Conservation (phyloP, 2,888 invertebrate genomes). For the Cephalotes varians region DNA sequence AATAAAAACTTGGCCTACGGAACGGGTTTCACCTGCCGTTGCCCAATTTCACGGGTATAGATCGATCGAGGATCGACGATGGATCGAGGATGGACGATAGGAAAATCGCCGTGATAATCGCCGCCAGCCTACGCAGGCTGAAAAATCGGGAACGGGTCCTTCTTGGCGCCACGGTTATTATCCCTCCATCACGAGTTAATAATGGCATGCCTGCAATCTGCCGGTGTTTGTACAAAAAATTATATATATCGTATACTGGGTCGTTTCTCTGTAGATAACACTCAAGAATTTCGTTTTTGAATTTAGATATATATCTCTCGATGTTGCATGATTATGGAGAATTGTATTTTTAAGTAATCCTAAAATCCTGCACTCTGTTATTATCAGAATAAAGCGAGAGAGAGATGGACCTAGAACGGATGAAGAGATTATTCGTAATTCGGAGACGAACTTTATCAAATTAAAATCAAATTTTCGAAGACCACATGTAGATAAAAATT, state of each 20-base stretch:
- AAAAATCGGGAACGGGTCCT: conserved; percentile 63
- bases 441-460: not conserved
- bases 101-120: conserved; percentile 63
- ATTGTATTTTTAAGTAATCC: not conserved
- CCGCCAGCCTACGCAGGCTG: conserved; percentile 46
- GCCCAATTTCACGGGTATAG: conserved; percentile 62
- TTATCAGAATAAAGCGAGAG: not conserved
- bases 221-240: conserved; percentile 52
- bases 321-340: not conserved
- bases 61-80: conserved; percentile 33
- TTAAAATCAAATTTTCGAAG: not conserved
- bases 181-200: conserved; percentile 70
- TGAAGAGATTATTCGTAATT: not conserved
- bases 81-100: conserved; percentile 47
- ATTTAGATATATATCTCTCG: not conserved
- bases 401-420: not conserved
- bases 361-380: not conserved
- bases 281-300: not conserved
- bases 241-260: conserved; percentile 26
- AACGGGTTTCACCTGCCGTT: conserved; percentile 63
- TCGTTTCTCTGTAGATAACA: not conserved
- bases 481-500: not conserved
- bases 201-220: conserved; percentile 67
- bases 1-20: conserved; percentile 2
- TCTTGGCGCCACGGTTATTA: conserved; percentile 73